These are phyloP conservation scores for Parnassius orleans DNA, from an alignment of 2,888 invertebrate genomes.

Conservation along the genomic window DNA sequence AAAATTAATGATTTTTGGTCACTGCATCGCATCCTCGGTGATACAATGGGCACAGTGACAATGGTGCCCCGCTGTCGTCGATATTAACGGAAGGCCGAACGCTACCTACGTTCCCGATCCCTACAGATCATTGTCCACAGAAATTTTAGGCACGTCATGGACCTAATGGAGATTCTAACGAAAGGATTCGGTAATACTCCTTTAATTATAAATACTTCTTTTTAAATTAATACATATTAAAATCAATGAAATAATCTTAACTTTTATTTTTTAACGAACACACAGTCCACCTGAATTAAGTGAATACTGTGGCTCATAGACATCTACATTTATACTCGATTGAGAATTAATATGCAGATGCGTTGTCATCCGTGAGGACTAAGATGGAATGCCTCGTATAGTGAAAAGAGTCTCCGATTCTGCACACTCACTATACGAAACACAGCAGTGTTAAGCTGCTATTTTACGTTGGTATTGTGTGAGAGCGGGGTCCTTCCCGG, in stretches of 20 bases:
- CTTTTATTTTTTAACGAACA: too few species aligned
- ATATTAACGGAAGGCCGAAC: conserved; percentile 71
- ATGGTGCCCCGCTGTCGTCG: conserved; percentile 77
- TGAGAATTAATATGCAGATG: too few species aligned
- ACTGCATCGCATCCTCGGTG: conserved; percentile 65
- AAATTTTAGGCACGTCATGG: conserved; percentile 71
- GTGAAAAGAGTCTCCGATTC: too few species aligned
- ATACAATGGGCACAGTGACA: conserved; percentile 71
- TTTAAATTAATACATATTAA: conserved; percentile 12
- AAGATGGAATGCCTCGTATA: too few species aligned
- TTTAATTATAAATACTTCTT: conserved; percentile 48
- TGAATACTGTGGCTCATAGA: too few species aligned
- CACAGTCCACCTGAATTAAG: too few species aligned
- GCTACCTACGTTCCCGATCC: conserved; percentile 72
- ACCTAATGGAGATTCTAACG: conserved; percentile 62
- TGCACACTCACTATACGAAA: too few species aligned
- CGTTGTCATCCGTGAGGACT: too few species aligned
- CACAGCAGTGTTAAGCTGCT: too few species aligned
- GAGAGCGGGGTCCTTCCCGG: too few species aligned
- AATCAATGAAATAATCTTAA: neutral
- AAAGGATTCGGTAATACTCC: conserved; percentile 56
- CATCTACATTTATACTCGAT: too few species aligned
- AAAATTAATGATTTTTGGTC: conserved; percentile 81
- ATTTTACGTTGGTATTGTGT: too few species aligned
- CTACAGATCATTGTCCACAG: conserved; percentile 62